Conservation (phyloP, 2,888 invertebrate species). For the Drosophila merina region DNA sequence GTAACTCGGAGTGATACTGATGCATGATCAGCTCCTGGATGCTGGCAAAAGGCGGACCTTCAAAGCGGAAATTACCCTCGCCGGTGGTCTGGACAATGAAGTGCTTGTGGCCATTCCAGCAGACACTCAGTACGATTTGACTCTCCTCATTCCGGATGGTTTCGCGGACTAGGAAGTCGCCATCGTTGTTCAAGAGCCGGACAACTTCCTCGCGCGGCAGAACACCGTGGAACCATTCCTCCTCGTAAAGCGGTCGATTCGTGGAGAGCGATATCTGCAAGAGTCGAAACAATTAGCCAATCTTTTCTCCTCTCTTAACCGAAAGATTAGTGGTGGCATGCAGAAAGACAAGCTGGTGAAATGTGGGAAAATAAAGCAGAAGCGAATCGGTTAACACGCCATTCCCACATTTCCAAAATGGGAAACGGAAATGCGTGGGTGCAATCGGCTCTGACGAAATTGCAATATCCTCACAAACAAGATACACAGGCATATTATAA, state of each 20-base stretch:
- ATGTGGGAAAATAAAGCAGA: slow-evolving; percentile 31
- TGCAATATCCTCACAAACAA: slow-evolving; percentile 51
- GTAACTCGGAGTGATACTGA: slow-evolving; percentile 93
- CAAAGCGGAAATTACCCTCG: slow-evolving; percentile 96
- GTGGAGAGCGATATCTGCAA: slow-evolving; percentile 84
- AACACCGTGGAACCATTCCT: slow-evolving; percentile 99
- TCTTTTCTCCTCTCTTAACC: slow-evolving; percentile 2
- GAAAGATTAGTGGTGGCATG: slow-evolving; percentile 58
- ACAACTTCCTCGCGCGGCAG: slow-evolving; percentile 98
- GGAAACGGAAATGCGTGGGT: slow-evolving; percentile 70
- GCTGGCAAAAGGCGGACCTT: slow-evolving; percentile 96
- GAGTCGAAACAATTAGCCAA: slow-evolving; percentile 24
- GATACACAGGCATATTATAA: slow-evolving; percentile 24
- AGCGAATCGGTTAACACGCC: slow-evolving; percentile 49
- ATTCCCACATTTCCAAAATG: slow-evolving; percentile 50
- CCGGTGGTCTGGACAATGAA: slow-evolving; percentile 97
- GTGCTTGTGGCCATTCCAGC: slow-evolving; percentile 98
- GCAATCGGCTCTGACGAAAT: slow-evolving; percentile 49
- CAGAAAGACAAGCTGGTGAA: slow-evolving; percentile 40
- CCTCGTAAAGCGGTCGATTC: slow-evolving; percentile 91
- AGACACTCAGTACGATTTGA: slow-evolving; percentile 96
- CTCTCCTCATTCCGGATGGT: slow-evolving; percentile 95
- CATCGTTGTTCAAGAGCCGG: slow-evolving; percentile 93
- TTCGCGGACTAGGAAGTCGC: slow-evolving; percentile 97
- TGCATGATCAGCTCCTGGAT: slow-evolving; percentile 95